Base-by-base conservation (phyloP, 2,113 vertebrate species). In the Monopterus albus region DNA sequence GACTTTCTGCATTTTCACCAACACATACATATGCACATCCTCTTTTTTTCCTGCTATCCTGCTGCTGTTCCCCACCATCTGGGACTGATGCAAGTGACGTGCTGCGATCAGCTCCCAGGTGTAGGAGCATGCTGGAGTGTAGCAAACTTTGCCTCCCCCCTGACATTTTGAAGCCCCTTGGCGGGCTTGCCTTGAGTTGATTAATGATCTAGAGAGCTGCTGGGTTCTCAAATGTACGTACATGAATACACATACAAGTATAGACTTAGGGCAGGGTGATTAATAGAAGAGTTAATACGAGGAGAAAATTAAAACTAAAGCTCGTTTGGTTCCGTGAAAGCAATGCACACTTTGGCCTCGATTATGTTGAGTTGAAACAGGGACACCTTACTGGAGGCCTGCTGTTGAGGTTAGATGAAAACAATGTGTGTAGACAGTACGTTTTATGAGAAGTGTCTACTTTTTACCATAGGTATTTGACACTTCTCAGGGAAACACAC, bases 71-170 rank as follows among this genome's bases (percentile, higher is more conserved):
- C 50, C 25, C 46, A 42, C 68, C 73, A 84, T 85, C 78, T 80
- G 83, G 79, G 69, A 42, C 74, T 43, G 3, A 46, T 55, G 72
- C 67, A 72, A 79, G 63, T 59, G 56, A 87, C 87, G 79, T 86
- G 87, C 84, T 86, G 84, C 3, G 68, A 62, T 85, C 87, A 83
- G 85, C 84, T 90, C 85, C 86, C 87, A 51, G 68, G 82, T 72
- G 84, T 56, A 35, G 17, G 47, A 60, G 75, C 63, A 47, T 5
- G n/a, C 53, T 4, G 61, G 40, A 79, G 80, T 53, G 3, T 71
- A 59, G 79, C 80, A 72, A 47, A 52, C 69, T 36, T 74, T 26
- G 10, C 47, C 56, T 42, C 62, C 56, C 62, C 56, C 39, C 33
- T 65, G 79, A 81, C 76, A 80, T 84, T 87, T 75, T 75, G 64